Evolutionary conservation across 1,140 invertebrate species (phyloP), one percentile per base, ranked within the genome.

Genomic region (Conopomorpha cramerella): DNA sequence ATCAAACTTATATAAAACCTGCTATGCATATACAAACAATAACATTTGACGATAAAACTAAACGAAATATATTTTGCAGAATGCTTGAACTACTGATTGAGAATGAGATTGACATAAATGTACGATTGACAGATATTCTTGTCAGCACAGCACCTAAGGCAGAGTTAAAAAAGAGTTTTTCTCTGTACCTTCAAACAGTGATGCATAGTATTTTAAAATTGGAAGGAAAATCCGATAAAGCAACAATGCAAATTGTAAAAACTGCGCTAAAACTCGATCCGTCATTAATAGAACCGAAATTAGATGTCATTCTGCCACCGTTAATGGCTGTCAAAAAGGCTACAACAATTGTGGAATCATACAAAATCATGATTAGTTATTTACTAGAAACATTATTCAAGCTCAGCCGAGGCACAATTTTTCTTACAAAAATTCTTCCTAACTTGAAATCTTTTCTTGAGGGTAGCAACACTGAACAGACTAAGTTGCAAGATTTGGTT

Each of bases 301-400:
- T 67, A 3, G 42, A 55, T 16, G 16, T 45, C 36, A 61, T 72
- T 15, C 11, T 76, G 33, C 56, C 71, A 17, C 41, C 53, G 10
- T 46, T 76, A 18, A 72, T 76, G 62, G 43, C 47, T 8, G 35
- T 41, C 1, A 74, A 70, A 36, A 76, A 76, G 37, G 60, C 39
- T 30, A 58, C 33, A 34, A 53, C 33, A 19, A 36, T 49, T 4
- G 27, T 42, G 16, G 49, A 59, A 39, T 39, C 43, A 11, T 76
- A 76, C 30, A 49, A 30, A 30, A 51, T 66, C 11, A 72, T 58
- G 43, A 34, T 68, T 2, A 68, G 63, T 43, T 64, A 39, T 36
- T 48, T 72, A 27, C 17, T 72, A 16, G 51, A 72, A 54, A 62
- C 49, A 4, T 34, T 72, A 13, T 76, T 68, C 32, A 72, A 76